Evolutionary conservation across 2,888 invertebrate species (phyloP).

Genomic region (Acronicta aceris): DNA sequence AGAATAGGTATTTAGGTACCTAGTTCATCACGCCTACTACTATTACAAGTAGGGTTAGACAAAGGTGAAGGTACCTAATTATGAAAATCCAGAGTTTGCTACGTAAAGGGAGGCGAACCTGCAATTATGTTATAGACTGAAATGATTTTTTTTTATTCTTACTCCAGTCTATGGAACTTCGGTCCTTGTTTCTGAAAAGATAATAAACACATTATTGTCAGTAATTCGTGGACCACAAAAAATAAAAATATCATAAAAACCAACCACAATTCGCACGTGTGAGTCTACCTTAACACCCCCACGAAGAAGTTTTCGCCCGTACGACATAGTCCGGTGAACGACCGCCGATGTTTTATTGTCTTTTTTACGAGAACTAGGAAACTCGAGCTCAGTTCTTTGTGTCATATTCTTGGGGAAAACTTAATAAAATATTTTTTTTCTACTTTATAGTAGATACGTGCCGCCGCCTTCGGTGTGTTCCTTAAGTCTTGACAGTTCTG

Average conservation of each 20-base stretch:
- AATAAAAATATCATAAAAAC: neutral
- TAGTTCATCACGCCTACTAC: too few species aligned
- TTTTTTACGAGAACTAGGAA: slow-evolving; percentile 59
- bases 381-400: slow-evolving; percentile 50
- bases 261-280: slow-evolving; percentile 20
- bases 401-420: slow-evolving; percentile 58
- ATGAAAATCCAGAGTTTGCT: too few species aligned
- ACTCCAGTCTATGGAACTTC: too few species aligned
- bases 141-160: too few species aligned
- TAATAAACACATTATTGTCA: neutral
- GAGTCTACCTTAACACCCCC: slow-evolving; percentile 29
- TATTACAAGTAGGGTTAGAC: too few species aligned
- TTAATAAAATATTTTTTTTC: slow-evolving; percentile 58
- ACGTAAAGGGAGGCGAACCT: too few species aligned
- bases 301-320: slow-evolving; percentile 46
- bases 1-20: too few species aligned
- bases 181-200: too few species aligned
- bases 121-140: too few species aligned
- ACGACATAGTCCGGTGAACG: slow-evolving; percentile 47
- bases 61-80: too few species aligned
- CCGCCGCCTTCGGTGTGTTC: slow-evolving; percentile 23
- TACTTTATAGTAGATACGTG: slow-evolving; percentile 57
- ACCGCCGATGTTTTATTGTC: slow-evolving; percentile 56
- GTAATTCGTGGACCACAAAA: neutral
- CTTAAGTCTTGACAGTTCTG: slow-evolving; percentile 40